Base-by-base conservation (phyloP, 2,113 vertebrate species). In the Trichechus manatus region DNA sequence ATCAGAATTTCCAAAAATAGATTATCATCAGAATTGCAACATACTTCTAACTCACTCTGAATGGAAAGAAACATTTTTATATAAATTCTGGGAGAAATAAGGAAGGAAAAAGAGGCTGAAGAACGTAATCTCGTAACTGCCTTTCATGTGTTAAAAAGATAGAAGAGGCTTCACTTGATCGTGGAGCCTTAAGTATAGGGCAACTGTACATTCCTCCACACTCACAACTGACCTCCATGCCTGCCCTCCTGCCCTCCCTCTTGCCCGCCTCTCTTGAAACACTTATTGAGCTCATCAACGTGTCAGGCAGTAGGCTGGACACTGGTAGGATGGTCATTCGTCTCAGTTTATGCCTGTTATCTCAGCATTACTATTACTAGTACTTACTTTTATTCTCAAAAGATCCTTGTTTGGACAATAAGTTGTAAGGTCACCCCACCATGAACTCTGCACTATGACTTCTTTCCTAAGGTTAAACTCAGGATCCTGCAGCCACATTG, bases 11-110 rank as follows among this genome's bases (percentile, higher is more conserved):
- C 39, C 56, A 89, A n/a, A 68, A n/a, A 33, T 8, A 66, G 33
- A 23, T 79, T 80, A 64, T 74, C 63, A 88, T 22, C 77, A 22
- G 42, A 93, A 63, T 84, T 88, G 22, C 25, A 86, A 95, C 77
- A 22, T 68, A 27, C 50, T 96, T 64, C 93, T 23, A 95, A 61
- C 63, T 87, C 25, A 61, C 63, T 90, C 25, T 79, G 61, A 70
- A 47, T 93, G 22, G 86, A 87, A 92, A 80, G 68, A 66, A 72
- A 66, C 3, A 29, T 56, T 74, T 22, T 81, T 25, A 75, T 93
- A 44, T 44, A 63, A 89, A 77, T 19, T 83, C 22, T 25, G 64
- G 22, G 56, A 75, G 31, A 75, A 66, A 15, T 56, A 56, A 94
- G n/a, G n/a, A 95, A 79, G 53, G 27, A 59, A 92, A 78, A 70